Evolutionary conservation across 1,140 invertebrate genomes (phyloP), one percentile per base, ranked within the genome.

Genomic region (Nebria ingens): DNA sequence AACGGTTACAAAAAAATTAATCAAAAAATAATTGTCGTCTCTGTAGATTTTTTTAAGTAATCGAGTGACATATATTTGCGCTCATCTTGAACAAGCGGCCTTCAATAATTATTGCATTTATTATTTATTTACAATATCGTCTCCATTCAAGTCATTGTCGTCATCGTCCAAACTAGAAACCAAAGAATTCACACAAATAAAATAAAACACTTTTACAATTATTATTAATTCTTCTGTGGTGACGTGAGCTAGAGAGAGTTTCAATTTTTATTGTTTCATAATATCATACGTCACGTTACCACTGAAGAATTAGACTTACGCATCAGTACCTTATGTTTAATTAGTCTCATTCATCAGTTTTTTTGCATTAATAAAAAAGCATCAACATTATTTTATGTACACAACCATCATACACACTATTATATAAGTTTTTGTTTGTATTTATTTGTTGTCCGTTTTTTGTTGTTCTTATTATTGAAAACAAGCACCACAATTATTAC

Each of bases 61-160:
- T 45, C 6, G 15, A 45, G 40, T 45, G 40, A 45, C 40, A 45
- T n/a, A 45, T 45, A 45, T 45, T 45, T 45, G 40, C 40, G 40
- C 40, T 45, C 40, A 11, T 45, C 15, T 45, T 4, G 15, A 34
- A 9, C 25, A 45, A 45, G 40, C 40, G 15, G 40, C 40, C 17
- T 11, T 45, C 17, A 6, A 9, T n/a, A 34, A 34, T 45, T 45
- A 45, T 45, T 45, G 40, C 40, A 45, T 45, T 45, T 45, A 45
- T 45, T 45, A 12, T 45, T 51, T 21, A 51, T 51, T 51, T 51
- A 51, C 50, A 51, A 51, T 1, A 51, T 51, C 50, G 21, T 51
- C 50, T 12, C 50, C 50, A 51, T 51, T 51, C 2, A 21, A 12
- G 50, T 23, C 50, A 21, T 51, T 19, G 15, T 51, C 50, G 17